Conservation (phyloP, 2,888 invertebrate genomes). For the Orthosia incerta region DNA sequence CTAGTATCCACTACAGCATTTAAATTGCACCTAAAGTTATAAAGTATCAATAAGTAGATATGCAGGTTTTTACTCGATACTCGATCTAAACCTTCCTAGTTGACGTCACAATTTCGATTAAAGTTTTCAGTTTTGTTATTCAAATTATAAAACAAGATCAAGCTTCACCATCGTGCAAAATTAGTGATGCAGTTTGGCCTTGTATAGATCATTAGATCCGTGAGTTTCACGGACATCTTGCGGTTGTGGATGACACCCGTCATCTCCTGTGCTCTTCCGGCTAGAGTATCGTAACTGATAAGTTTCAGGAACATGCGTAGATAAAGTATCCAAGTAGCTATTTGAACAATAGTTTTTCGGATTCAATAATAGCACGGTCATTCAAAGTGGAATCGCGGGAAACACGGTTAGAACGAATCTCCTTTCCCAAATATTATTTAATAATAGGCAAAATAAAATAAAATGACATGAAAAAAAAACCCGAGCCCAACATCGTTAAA, state of each 20-base stretch:
- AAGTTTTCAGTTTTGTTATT: not conserved
- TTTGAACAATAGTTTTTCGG: not conserved
- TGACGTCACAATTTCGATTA: not conserved
- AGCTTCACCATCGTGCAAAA: not conserved
- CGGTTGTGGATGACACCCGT: slow-evolving; percentile 16
- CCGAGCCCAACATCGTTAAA: too few relatives aligned
- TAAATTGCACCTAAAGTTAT: not conserved
- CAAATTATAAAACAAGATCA: too few relatives aligned
- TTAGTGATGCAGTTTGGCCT: not conserved
- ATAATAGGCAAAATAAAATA: too few relatives aligned
- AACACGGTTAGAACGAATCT: too few relatives aligned
- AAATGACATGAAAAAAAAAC: too few relatives aligned
- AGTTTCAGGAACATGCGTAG: too few relatives aligned
- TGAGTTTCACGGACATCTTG: slow-evolving; percentile 25
- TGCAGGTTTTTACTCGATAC: not conserved
- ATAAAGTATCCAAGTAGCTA: too few relatives aligned
- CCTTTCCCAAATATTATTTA: too few relatives aligned
- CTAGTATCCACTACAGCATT: too few relatives aligned
- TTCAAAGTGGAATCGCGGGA: not conserved
- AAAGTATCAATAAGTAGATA: not conserved
- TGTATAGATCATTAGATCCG: not conserved
- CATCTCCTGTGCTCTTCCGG: slow-evolving; percentile 12
- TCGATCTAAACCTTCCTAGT: not conserved
- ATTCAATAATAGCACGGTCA: not conserved
- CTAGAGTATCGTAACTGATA: slow-evolving; percentile 32